Evolutionary conservation across 2,888 invertebrate genomes (phyloP).

Genomic region (Polietes domitor): DNA sequence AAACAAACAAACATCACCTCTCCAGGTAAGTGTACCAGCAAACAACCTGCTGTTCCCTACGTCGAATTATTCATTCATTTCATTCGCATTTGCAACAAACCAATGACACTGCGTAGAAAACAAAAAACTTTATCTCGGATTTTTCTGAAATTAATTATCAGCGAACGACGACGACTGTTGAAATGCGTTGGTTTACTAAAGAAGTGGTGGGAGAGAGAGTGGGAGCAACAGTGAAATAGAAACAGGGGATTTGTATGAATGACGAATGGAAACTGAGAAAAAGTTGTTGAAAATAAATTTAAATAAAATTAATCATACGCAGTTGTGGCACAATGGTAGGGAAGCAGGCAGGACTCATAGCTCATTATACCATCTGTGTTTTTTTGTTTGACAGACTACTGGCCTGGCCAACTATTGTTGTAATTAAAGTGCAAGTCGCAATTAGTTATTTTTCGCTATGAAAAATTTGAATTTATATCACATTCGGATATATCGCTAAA

Average conservation of each 20-base stretch:
- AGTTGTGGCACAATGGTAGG: too few species aligned
- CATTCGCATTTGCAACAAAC: constrained; percentile 8
- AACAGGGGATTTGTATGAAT: neutral
- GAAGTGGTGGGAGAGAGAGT: neutral
- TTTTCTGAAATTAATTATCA: constrained; percentile 43
- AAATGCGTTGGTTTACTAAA: neutral
- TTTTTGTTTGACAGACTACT: too few species aligned
- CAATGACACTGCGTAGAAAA: constrained; percentile 2
- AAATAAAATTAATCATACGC: neutral
- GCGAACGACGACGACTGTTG: constrained; percentile 23
- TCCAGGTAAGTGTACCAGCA: neutral
- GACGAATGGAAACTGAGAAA: neutral
- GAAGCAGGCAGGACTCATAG: too few species aligned
- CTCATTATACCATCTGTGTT: too few species aligned
- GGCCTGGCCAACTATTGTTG: too few species aligned
- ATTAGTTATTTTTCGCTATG: too few species aligned
- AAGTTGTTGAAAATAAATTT: neutral
- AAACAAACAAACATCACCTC: neutral
- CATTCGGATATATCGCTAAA: too few species aligned
- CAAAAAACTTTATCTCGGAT: constrained; percentile 35
- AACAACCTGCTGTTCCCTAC: constrained; percentile 50
- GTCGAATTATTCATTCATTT: neutral
- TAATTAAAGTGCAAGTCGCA: too few species aligned
- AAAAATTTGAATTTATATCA: too few species aligned
- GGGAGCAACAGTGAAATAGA: neutral